phyloP scores from a whole-genome alignment of 2,113 vertebrate genomes.

The Carettochelys insculpta region DNA sequence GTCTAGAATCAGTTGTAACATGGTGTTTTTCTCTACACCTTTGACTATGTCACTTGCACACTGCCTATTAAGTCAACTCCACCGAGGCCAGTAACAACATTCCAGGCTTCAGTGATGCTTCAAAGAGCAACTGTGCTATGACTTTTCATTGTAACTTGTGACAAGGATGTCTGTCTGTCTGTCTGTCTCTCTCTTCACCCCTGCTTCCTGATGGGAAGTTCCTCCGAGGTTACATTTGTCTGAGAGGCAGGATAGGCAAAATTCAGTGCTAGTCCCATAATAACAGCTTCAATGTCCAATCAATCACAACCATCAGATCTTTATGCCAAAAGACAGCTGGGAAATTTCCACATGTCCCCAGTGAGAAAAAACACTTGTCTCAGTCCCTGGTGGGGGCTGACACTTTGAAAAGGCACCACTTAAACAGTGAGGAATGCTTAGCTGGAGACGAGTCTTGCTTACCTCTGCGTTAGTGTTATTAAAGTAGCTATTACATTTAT shows the following conservation, averaged over 20 bases:
- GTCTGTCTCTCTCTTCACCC: neutral
- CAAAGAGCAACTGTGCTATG: neutral
- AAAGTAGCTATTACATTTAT: neutral
- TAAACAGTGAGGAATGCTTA: neutral
- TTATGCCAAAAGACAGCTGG: neutral
- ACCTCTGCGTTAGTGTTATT: neutral
- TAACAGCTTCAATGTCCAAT: neutral
- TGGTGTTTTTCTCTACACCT: neutral
- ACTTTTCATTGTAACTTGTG: neutral
- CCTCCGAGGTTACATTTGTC: rapidly evolving
- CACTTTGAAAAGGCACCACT: neutral
- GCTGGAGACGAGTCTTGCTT: neutral
- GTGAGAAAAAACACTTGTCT: neutral
- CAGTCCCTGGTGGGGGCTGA: rapidly evolving
- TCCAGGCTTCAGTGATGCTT: neutral
- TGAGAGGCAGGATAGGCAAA: neutral
- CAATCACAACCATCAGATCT: neutral
- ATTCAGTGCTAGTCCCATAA: neutral
- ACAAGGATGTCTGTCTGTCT: neutral
- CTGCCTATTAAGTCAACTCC: neutral
- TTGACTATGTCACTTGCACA: neutral
- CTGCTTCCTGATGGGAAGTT: rapidly evolving
- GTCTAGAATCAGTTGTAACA: neutral
- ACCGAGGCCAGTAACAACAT: neutral
- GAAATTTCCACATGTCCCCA: neutral